Evolutionary conservation across 2,888 invertebrate genomes (phyloP), one percentile per base, ranked within the genome.

Genomic region (Drosophila maculinotata): DNA sequence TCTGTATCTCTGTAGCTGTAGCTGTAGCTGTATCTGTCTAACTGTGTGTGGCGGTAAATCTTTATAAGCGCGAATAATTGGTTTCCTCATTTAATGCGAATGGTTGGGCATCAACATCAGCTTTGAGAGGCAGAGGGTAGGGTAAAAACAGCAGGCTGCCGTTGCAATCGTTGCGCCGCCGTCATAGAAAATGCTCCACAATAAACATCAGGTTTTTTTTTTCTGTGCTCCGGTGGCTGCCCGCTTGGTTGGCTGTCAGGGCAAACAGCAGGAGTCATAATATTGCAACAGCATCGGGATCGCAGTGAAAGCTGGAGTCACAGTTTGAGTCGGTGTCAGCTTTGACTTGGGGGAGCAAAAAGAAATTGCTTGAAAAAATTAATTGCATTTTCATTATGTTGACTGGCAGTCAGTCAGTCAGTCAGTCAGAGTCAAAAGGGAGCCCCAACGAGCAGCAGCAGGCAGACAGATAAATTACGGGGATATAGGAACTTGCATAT

Each of bases 371-470:
- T 84, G 83, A 90, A 89, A 82, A 90, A 91, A 90, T 90, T 90
- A 90, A 90, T 90, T 90, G 90, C 90, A 91, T 91, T 90, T 90
- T 90, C 90, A 90, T 90, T 90, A 91, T 90, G 89, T 80, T 85
- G 83, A 84, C 84, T 75, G 79, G 67, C 75, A 58, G 58, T n/a
- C n/a, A n/a, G n/a, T n/a, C n/a, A n/a, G n/a, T n/a, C n/a, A 51
- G 56, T 58, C 54, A 54, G 62, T 56, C 36, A 51, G 66, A 70
- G 78, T 60, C 75, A 62, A 35, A 36, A 35, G 28, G 36, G 14
- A 30, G 25, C 36, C 31, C 20, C 20, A 4, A 20, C 20, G 20
- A 35, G 20, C 35, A 38, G 15, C 31, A 41, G 45, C 44, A 51
- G 49, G 67, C 77, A 79, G 77, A 71, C 85, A 82, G 83, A 83